Conservation (phyloP, 2,888 invertebrate genomes). For the Philaethria dido region DNA sequence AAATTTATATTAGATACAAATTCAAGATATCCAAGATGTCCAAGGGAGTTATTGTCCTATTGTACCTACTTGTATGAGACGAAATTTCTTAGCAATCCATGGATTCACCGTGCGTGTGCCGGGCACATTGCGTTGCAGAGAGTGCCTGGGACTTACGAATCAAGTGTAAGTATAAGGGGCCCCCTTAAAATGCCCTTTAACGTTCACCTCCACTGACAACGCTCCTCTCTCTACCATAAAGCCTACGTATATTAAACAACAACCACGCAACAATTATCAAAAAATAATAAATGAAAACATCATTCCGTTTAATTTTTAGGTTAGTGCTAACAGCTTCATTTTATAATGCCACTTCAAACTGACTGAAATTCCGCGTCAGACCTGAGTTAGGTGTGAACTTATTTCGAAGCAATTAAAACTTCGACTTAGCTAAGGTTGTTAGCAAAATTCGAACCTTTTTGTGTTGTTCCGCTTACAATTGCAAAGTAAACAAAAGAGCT, state of each 20-base stretch:
- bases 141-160: too few relatives aligned
- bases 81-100: too few relatives aligned
- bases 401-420: constrained; percentile 78
- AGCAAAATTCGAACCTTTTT: constrained; percentile 72
- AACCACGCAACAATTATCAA: neutral
- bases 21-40: too few relatives aligned
- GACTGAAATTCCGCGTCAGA: constrained; percentile 45
- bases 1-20: too few relatives aligned
- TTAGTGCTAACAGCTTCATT: constrained; percentile 32
- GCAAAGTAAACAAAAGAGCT: constrained; percentile 73
- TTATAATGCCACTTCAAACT: constrained; percentile 51
- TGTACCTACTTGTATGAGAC: too few relatives aligned
- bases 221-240: too few relatives aligned
- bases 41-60: too few relatives aligned
- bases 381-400: constrained; percentile 59
- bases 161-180: too few relatives aligned
- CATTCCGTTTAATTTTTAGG: neutral
- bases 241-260: neutral
- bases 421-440: constrained; percentile 66
- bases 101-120: too few relatives aligned
- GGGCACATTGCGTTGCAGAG: too few relatives aligned
- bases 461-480: constrained; percentile 69
- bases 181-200: too few relatives aligned
- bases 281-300: neutral
- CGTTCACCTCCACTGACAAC: too few relatives aligned